Evolutionary conservation across 2,888 invertebrate genomes (phyloP).

Genomic region (Dryocosmus kuriphilus): DNA sequence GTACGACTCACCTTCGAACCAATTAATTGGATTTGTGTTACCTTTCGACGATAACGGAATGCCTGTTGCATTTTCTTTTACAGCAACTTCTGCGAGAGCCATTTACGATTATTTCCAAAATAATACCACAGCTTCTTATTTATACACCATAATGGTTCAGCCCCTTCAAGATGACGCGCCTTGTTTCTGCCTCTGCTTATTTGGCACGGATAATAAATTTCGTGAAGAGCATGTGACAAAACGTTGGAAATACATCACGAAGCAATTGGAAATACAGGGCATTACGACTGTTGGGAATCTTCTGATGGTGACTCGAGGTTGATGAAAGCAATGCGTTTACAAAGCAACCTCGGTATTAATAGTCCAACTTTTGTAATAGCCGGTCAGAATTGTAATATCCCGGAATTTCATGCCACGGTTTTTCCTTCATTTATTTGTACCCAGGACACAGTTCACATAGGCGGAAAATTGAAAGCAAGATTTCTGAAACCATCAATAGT

Average conservation of each 20-base stretch:
- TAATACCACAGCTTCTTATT: slow-evolving; percentile 43
- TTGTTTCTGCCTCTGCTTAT: slow-evolving; percentile 52
- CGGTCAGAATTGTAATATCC: slow-evolving; percentile 36
- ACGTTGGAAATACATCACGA: slow-evolving; percentile 54
- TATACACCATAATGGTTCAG: slow-evolving; percentile 52
- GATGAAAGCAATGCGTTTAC: no score
- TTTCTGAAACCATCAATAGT: slow-evolving; percentile 52
- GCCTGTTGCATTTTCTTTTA: slow-evolving; percentile 50
- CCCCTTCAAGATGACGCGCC: slow-evolving; percentile 41
- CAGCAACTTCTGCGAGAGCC: slow-evolving; percentile 51
- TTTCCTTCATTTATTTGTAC: slow-evolving; percentile 37
- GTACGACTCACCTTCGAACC: slow-evolving; percentile 52
- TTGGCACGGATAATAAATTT: slow-evolving; percentile 51
- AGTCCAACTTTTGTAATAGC: slow-evolving; percentile 43
- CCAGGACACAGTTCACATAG: slow-evolving; percentile 61
- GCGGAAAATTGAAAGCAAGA: slow-evolving; percentile 58
- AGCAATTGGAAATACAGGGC: slow-evolving; percentile 38
- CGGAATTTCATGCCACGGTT: slow-evolving; percentile 21
- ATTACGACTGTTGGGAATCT: no score
- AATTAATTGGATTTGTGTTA: slow-evolving; percentile 53
- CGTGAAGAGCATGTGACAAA: slow-evolving; percentile 44
- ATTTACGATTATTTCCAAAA: slow-evolving; percentile 45
- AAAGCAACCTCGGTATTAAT: slow-evolving; percentile 32
- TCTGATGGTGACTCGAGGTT: no score
- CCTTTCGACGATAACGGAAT: slow-evolving; percentile 47